phyloP scores from a whole-genome alignment of 2,888 invertebrate species.

The Cecidostiba fungosa region DNA sequence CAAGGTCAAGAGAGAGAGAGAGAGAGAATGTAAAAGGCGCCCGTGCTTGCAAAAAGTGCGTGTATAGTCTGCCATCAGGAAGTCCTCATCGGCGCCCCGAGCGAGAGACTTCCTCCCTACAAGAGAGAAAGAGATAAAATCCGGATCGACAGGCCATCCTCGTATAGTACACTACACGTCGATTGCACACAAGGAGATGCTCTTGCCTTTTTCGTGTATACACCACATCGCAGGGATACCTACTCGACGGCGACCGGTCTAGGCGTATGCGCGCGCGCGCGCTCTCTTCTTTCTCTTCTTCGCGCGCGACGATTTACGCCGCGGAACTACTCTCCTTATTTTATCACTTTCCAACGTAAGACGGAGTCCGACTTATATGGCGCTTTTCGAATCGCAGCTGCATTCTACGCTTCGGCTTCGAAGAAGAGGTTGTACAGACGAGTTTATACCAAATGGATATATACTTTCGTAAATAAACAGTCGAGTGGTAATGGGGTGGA shows the following conservation, averaged over 20 bases:
- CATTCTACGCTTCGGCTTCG: background rate
- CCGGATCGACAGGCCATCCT: conserved; percentile 5
- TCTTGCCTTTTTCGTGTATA: conserved; percentile 5
- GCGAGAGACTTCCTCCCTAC: background rate
- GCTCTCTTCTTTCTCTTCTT: conserved; percentile 17
- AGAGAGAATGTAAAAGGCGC: conserved; percentile 24
- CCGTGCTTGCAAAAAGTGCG: conserved; percentile 5
- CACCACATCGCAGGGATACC: too few species aligned
- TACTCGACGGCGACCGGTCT: conserved; percentile 54
- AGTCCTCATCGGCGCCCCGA: conserved; percentile 10
- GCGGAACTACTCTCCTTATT: conserved; percentile 31
- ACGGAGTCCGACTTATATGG: conserved; percentile 1
- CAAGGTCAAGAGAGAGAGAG: conserved; percentile 47
- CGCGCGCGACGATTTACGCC: background rate
- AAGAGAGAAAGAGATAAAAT: background rate
- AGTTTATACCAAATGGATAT: background rate
- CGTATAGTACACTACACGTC: background rate
- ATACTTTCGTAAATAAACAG: conserved; percentile 5
- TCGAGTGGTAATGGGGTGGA: background rate
- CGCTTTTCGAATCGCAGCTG: background rate
- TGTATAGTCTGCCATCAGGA: conserved; percentile 19
- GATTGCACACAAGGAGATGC: background rate
- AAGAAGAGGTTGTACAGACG: background rate
- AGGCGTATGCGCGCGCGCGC: conserved; percentile 47
- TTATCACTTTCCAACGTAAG: conserved; percentile 55